Conservation (phyloP, 30 jellyfish, hydroid and myxozoan species). For the Hydra vulgaris region DNA sequence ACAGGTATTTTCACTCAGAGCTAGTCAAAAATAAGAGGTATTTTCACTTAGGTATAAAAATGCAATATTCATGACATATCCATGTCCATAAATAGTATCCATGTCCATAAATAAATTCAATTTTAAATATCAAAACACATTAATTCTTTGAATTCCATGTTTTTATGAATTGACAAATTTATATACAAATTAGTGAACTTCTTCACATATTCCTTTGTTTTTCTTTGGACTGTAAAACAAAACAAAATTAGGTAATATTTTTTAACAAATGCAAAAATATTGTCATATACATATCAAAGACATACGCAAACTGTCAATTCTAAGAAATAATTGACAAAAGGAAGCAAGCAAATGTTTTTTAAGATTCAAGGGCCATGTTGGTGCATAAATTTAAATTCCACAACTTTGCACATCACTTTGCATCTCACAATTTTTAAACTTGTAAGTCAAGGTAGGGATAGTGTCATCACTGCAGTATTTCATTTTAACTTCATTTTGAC, state of each 20-base stretch:
- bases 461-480: constrained; percentile 10
- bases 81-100: background rate
- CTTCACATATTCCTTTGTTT: background rate
- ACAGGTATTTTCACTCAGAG: background rate
- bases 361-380: background rate
- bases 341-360: background rate
- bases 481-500: background rate
- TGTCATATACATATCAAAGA: background rate
- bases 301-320: background rate
- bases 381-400: background rate
- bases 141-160: background rate
- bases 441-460: background rate
- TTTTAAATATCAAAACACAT: background rate
- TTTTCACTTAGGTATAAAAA: background rate
- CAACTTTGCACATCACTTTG: background rate
- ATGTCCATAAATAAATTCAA: background rate
- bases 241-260: background rate
- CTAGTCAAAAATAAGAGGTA: background rate
- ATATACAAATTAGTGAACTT: background rate
- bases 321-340: background rate
- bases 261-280: background rate
- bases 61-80: background rate
- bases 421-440: background rate
- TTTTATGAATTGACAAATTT: background rate
- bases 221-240: background rate